Conservation (phyloP, 23 tunicate species). For the Corella eumyota region DNA sequence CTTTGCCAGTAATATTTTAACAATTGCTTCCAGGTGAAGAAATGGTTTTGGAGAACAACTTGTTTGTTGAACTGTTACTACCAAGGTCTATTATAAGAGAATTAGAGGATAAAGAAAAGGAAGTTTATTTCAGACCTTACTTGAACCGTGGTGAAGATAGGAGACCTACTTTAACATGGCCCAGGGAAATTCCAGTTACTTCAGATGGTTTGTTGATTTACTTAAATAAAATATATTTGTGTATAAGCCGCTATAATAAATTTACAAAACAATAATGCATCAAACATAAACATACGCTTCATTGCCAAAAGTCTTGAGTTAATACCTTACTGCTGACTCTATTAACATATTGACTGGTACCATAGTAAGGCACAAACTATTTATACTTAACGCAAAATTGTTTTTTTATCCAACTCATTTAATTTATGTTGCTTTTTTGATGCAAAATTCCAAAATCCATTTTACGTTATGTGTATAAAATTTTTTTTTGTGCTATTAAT, state of each 20-base stretch:
- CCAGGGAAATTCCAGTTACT: constrained; percentile 56
- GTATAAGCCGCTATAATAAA: too few species aligned
- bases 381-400: too few species aligned
- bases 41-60: constrained; percentile 50
- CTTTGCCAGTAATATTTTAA: neutral
- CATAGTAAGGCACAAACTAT: too few species aligned
- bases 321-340: too few species aligned
- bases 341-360: too few species aligned
- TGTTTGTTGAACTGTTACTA: constrained; percentile 46
- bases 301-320: neutral
- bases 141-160: constrained; percentile 41
- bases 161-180: constrained; percentile 79
- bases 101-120: constrained; percentile 58
- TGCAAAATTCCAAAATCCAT: neutral
- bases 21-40: constrained; percentile 37
- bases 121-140: constrained; percentile 41
- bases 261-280: too few species aligned
- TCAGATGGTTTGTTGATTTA: constrained; percentile 29
- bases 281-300: neutral
- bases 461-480: too few species aligned
- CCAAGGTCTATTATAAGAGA: constrained; percentile 45
- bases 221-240: neutral
- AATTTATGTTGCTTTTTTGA: too few species aligned
- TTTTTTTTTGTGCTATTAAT: too few species aligned
- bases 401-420: too few species aligned